Evolutionary conservation across 64 coral and sea anemone species (phyloP), one percentile per base, ranked within the genome.

Genomic region (Trachythela sp.): DNA sequence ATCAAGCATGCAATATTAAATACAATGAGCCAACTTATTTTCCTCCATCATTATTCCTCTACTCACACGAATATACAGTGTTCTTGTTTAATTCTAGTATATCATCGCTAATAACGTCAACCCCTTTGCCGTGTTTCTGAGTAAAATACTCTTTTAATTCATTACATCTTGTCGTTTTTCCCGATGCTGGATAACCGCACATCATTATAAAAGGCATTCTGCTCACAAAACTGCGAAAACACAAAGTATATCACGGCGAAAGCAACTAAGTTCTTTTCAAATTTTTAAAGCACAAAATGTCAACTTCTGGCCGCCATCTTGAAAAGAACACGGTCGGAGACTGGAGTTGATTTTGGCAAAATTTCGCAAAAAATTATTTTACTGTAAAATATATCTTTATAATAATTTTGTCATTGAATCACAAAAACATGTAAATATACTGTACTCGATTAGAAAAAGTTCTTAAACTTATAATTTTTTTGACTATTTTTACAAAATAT

Each of bases 151-250:
- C 1, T 27, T 64, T 64, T 27, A 64, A 64, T 64, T 64, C 56
- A 27, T 64, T 64, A 64, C 56, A 64, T 22, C 56, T 64, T 1
- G 56, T 64, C 8, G 56, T 64, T 64, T 64, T 64, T 64, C 56
- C 56, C 4, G 56, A 64, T 1, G 56, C 20, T n/a, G 56, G 56
- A 64, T 64, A 64, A 64, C 56, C 56, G 2, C 56, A 64, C 56
- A 64, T 64, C 24, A 64, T 64, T 64, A 64, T 64, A 64, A 64
- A 64, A 64, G 56, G 56, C 56, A 64, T 64, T 64, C 24, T 64
- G 56, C 1, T 11, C 2, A 52, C 13, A 11, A 52, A 52, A 52
- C 1, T 52, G 1, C 49, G 22, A 20, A 52, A 8, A 52, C n/a
- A n/a, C n/a, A n/a, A n/a, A n/a, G n/a, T n/a, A 52, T 20, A 52